A percentile compares a stretch with the other conserved stretches of the same genome.
phyloP scores from a whole-genome alignment of 2,113 vertebrate genomes.

The Talpa occidentalis region DNA sequence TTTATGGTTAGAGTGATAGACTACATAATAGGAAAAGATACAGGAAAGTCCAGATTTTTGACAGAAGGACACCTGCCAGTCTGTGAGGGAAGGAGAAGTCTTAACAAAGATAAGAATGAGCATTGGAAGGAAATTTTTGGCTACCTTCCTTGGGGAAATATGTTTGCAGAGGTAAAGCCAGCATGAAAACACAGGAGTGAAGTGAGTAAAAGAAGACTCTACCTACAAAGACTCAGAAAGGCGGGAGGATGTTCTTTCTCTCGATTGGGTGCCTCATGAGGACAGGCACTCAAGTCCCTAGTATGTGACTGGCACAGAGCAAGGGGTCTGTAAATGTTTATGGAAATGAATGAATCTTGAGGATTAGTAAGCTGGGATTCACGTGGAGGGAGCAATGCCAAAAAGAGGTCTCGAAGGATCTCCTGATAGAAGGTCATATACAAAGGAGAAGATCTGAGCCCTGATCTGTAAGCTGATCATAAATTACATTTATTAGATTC shows the following conservation, averaged over 20 bases:
- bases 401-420: neutral
- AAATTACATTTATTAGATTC: neutral
- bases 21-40: neutral
- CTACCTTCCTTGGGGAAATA: constrained; percentile 13
- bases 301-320: neutral
- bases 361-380: neutral
- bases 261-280: neutral
- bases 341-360: neutral
- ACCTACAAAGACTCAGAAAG: neutral
- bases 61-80: neutral
- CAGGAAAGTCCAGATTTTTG: neutral
- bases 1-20: neutral
- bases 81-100: neutral
- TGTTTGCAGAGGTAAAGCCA: neutral
- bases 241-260: neutral
- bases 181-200: neutral
- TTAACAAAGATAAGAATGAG: constrained; percentile 6
- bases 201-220: neutral
- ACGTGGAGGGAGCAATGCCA: neutral
- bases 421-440: neutral
- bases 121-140: neutral
- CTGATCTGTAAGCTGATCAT: neutral
- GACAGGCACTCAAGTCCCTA: neutral
- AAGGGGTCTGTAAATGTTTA: neutral
- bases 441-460: neutral